Evolutionary conservation across 2,888 invertebrate genomes (phyloP).

Genomic region (Nephrotoma appendiculata): DNA sequence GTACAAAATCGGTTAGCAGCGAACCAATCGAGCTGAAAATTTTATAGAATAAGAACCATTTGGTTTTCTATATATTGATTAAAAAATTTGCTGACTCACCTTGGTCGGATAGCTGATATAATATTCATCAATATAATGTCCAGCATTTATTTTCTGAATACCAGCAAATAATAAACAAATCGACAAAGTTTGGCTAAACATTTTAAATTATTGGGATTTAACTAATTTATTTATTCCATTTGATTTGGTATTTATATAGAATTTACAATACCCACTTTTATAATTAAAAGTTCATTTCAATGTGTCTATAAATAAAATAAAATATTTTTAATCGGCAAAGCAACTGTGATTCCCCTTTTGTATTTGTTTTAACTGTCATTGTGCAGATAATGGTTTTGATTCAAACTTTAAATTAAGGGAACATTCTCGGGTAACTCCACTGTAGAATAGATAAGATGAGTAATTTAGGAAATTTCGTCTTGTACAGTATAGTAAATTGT

Average conservation of each 20-base stretch:
- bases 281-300: background rate
- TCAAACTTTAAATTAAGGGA: no score
- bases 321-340: background rate
- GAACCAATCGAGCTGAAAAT: background rate
- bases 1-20: background rate
- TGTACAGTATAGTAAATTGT: no score
- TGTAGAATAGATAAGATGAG: no score
- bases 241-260: background rate
- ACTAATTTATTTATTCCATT: background rate
- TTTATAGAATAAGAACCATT: background rate
- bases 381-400: background rate
- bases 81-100: background rate
- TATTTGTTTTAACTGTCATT: background rate
- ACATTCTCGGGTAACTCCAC: no score
- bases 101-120: background rate
- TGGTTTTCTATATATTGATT: background rate
- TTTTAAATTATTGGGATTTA: background rate
- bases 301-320: background rate
- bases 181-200: background rate
- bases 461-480: no score
- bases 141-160: background rate
- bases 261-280: background rate
- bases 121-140: background rate
- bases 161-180: background rate
- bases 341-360: background rate